Base-by-base conservation (phyloP, 2,797 vertebrate genomes). In the Alectoris magna region DNA sequence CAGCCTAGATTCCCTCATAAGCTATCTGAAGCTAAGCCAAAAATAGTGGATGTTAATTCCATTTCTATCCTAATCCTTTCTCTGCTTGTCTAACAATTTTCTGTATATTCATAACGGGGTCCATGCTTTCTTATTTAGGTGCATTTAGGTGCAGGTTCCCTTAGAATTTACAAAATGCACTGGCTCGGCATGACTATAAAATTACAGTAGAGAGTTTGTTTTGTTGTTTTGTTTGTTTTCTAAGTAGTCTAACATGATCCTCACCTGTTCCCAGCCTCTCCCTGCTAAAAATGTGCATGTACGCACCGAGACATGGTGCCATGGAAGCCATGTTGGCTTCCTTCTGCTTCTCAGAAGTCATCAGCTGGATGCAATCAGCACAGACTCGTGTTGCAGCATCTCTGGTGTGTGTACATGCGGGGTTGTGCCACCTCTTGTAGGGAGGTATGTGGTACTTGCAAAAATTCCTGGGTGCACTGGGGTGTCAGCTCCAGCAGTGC, bases 31-130 rank as follows among this genome's bases (percentile, higher is more conserved):
- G 96, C 97, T 97, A 96, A 97, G 95, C 96, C 96, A 97, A 96
- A 97, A 97, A 97, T 97, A 97, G 97, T 96, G 92, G 92, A 96
- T 95, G 97, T 94, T 97, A 97, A 97, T 97, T 97, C 97, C 94
- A 97, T 96, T 97, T 97, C 93, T 95, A 87, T 82, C 91, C 94
- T 97, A 97, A 97, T 97, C 97, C 96, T 91, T 94, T 84, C 92
- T 93, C 71, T 93, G 60, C 80, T 92, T 89, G 88, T 58, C 92
- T 92, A 95, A 96, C 81, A 78, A 75, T 96, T 96, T 95, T 90
- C 72, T 93, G 2, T 79, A 56, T 94, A 78, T 73, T 87, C 84
- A 46, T 83, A 85, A 49, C 34, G 72, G 48, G 67, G 77, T 51
- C 58, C 41, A 12, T 71, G 26, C 34, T 91, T 88, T 69, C 43